Base-by-base conservation (phyloP, 2,113 vertebrate genomes). In the Pithys albifrons region DNA sequence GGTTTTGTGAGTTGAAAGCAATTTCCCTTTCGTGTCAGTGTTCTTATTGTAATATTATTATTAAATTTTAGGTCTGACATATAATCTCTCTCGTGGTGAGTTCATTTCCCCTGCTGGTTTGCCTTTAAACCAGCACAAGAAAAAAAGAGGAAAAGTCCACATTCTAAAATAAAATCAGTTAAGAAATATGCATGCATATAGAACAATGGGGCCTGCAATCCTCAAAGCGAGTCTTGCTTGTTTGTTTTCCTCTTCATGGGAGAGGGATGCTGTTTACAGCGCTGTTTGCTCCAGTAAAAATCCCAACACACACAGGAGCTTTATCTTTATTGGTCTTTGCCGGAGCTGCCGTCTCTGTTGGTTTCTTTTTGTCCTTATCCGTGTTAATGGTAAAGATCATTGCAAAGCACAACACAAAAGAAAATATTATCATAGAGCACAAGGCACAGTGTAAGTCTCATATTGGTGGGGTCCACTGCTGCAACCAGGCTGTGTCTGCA, bases 241-340 rank as follows among this genome's bases (percentile, higher is more conserved):
- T 87, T 87, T 87, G 29, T 49, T 66, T 82, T 88, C 45, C 49
- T 69, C 58, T 83, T 90, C 45, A 31, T 6, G 10, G 49, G 89
- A 91, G 76, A 87, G 28, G 22, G 80, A 84, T 77, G 62, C 17
- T 75, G 66, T 82, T 94, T 69, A 75, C 78, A 82, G n/a, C 23
- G 52, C 52, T 75, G 18, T 14, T 83, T 10, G 0, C 57, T 66
- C 45, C 49, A 70, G 41, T 57, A 57, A 77, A 95, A 94, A 70
- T 73, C 90, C 58, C 78, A 93, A 2, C 57, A 43, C 54, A 65
- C 85, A 54, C 27, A 57, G 41, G 33, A 76, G n/a, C 51, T 93
- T 90, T 76, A 41, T 88, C 82, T 83, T 91, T 49, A 57, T 57
- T 54, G 58, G 41, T 76, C n/a, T 85, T 91, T 79, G 41, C 82